Evolutionary conservation across 2,113 vertebrate genomes (phyloP).

Genomic region (Mus musculus): GRCm39 chr11:70456001-70456500

Average conservation of each 20-base stretch:
- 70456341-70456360: neutral
- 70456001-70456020: neutral
- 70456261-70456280: slow-evolving; percentile 31
- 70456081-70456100: neutral
- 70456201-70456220: slow-evolving; percentile 1
- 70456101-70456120: neutral
- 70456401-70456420: neutral
- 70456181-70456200: slow-evolving; percentile 37
- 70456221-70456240: neutral
- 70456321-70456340: neutral
- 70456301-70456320: neutral
- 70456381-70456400: neutral
- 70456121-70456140: slow-evolving; percentile 4
- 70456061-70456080: neutral
- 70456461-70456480: neutral
- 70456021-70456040: slow-evolving; percentile 53
- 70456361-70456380: neutral
- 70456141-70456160: slow-evolving; percentile 23
- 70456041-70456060: neutral
- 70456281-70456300: neutral
- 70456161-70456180: slow-evolving; percentile 62
- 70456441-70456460: neutral
- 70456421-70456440: neutral
- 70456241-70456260: slow-evolving; percentile 2
- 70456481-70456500: neutral